Conservation (phyloP, 2,113 vertebrate species). For the Calidris pygmaea region DNA sequence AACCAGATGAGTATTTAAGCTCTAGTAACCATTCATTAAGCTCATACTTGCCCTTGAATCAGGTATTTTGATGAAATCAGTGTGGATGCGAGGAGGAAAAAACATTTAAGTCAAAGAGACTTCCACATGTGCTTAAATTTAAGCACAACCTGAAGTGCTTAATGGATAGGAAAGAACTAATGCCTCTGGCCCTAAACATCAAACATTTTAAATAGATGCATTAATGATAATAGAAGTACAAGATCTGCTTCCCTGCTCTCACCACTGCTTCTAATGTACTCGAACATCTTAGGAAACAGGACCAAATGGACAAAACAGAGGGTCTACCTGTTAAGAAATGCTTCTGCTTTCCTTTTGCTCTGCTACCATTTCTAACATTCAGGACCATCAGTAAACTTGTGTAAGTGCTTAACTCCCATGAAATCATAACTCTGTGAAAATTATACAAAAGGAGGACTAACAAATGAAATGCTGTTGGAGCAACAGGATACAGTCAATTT, state of each 20-base stretch:
- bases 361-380: neutral
- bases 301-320: neutral
- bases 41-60: neutral
- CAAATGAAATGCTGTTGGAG: neutral
- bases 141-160: neutral
- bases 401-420: neutral
- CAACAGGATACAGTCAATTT: neutral
- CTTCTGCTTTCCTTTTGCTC: neutral
- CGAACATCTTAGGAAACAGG: neutral
- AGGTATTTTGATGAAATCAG: neutral
- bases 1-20: neutral
- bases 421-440: neutral
- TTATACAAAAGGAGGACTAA: neutral
- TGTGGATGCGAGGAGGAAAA: neutral
- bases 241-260: neutral
- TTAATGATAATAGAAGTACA: neutral
- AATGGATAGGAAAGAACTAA: neutral
- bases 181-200: neutral
- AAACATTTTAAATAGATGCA: neutral
- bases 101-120: neutral
- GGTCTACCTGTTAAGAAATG: neutral
- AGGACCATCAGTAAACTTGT: neutral
- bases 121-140: neutral
- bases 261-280: neutral
- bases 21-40: neutral